Evolutionary conservation across 2,888 invertebrate genomes (phyloP).

Genomic region (Hypolimnas misippus): DNA sequence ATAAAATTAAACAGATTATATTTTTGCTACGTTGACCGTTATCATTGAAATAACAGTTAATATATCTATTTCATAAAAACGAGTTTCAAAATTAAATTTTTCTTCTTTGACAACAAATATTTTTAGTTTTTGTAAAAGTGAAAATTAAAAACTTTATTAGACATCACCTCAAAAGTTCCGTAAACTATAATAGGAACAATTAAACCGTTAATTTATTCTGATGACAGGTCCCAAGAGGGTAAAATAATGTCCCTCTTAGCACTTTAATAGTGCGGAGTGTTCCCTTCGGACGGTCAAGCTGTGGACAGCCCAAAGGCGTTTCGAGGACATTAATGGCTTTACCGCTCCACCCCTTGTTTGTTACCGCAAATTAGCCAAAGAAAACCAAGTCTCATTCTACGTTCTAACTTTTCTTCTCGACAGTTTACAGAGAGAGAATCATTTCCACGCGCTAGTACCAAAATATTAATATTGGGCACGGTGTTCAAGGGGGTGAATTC

Average conservation of each 20-base stretch:
- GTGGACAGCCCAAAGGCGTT: conserved; percentile 74
- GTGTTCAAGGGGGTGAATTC: conserved; percentile 74
- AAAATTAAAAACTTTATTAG: conserved; percentile 3
- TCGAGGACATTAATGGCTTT: conserved; percentile 65
- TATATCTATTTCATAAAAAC: too few relatives aligned
- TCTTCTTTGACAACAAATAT: too few relatives aligned
- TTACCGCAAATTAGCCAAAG: conserved; percentile 74
- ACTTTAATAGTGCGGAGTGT: conserved; percentile 76
- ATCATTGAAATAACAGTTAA: too few relatives aligned
- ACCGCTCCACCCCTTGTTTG: conserved; percentile 76
- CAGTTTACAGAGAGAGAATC: conserved; percentile 32
- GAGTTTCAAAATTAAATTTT: too few relatives aligned
- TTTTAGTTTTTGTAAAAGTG: too few relatives aligned
- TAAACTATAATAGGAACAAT: conserved; percentile 58
- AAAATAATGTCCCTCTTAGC: conserved; percentile 80
- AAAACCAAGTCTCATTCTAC: conserved; percentile 48
- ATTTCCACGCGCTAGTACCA: conserved; percentile 46
- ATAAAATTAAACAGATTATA: too few relatives aligned
- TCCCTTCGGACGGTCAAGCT: conserved; percentile 74
- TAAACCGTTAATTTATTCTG: conserved; percentile 80
- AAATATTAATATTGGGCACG: conserved; percentile 78
- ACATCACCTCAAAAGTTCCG: conserved; percentile 26
- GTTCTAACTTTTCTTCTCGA: conserved; percentile 59
- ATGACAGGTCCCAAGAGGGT: conserved; percentile 73
- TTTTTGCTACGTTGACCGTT: too few relatives aligned